Base-by-base conservation (phyloP, 2,113 vertebrate genomes). In the Toxotes jaculatrix region DNA sequence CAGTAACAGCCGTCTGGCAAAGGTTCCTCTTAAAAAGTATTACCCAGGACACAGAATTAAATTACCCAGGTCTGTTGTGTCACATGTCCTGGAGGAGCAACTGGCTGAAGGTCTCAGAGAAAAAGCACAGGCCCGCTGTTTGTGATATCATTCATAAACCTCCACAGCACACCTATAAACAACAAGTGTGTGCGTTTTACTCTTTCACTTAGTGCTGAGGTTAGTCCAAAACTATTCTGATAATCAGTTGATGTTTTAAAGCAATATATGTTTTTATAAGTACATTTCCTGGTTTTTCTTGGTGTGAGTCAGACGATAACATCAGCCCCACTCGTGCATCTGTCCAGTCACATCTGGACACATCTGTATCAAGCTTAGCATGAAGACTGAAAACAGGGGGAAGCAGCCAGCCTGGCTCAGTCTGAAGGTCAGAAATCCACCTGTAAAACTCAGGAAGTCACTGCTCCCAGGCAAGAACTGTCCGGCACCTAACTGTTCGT, bases 1-100 rank as follows among this genome's bases (percentile, higher is more conserved):
- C 63, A 86, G 61, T 77, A 79, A 74, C 68, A 82, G 82, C 69
- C 75, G 69, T 65, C 70, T 86, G 82, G 80, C 74, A 83, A 77
- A 84, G 38, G 61, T 53, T 74, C 36, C 49, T 60, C 62, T 79
- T 81, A 40, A 55, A 82, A 81, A 66, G 76, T 74, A 72, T 79
- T 85, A 83, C 32, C 23, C 70, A 21, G 66, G 73, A 80, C 63
- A 47, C 59, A 45, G 67, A 80, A 74, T 86, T 62, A 55, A 87
- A 87, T 87, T 55, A 85, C 36, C 53, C 76, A 59, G 64, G 62
- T 73, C 63, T 70, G 51, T 53, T 79, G 72, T 82, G 56, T 57
- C 65, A 63, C 64, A 74, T 47, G 55, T 51, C 32, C 45, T n/a
- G 34, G 23, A 71, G 31, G 63, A 66, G 66, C 1, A 67, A 38